A percentile compares a stretch with the other conserved stretches of the same genome.
Conservation (phyloP, 2,113 vertebrate species). For the Tympanuchus pallidicinctus region DNA sequence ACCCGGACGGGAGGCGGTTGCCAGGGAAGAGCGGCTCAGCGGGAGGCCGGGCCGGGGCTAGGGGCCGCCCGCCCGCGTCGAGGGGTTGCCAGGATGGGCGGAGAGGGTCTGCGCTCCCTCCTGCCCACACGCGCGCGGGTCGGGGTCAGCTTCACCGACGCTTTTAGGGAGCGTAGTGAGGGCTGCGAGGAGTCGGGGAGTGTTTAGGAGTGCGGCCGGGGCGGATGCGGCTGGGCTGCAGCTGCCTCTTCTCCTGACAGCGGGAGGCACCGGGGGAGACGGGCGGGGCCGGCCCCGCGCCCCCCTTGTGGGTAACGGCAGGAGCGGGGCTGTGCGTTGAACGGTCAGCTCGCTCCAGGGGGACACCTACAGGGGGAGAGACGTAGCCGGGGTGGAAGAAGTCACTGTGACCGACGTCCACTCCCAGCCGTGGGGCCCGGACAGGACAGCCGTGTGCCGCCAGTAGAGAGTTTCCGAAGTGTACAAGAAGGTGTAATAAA, state of each 20-base stretch:
- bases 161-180: not conserved
- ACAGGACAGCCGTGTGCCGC: not conserved
- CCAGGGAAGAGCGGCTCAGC: not conserved
- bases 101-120: not conserved
- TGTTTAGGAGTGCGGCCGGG: not conserved
- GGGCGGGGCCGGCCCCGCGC: not conserved
- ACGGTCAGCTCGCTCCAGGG: not conserved
- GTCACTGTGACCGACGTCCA: accelerated
- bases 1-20: not conserved
- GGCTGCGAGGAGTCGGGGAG: not conserved
- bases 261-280: not conserved
- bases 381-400: not conserved
- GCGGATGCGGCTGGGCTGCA: too few relatives aligned
- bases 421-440: not conserved
- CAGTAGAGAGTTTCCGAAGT: not conserved
- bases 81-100: not conserved
- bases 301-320: not conserved
- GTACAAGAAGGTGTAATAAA: not conserved
- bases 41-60: not conserved
- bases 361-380: not conserved
- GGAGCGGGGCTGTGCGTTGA: not conserved
- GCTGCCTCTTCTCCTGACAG: not conserved
- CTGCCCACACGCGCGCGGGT: too few relatives aligned
- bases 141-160: not conserved
- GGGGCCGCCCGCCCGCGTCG: not conserved